Evolutionary conservation across 2,888 invertebrate species (phyloP), one percentile per base, ranked within the genome.

Genomic region (Epiblema foenella): DNA sequence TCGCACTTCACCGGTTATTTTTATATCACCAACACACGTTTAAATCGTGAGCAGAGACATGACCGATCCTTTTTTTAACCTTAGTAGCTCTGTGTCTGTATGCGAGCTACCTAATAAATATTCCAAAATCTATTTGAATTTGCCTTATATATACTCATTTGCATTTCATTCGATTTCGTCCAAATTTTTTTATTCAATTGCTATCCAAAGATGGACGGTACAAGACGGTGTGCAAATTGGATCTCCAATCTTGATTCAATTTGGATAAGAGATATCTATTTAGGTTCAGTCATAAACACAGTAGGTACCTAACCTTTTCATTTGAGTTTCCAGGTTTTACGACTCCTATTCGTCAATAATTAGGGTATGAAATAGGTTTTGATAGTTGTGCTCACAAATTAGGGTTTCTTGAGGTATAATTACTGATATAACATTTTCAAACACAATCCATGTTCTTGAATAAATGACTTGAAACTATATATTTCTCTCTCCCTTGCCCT

Each of bases 101-200:
- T n/a, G n/a, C n/a, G 57, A 63, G 42, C 20, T 65, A 58, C 68
- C 75, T 74, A 75, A 78, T 83, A 76, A 79, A 78, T 81, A 83
- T 81, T 81, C 81, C 58, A 62, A 72, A 70, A 76, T 77, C 73
- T 75, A 75, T 74, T 75, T 75, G 72, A 76, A 75, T 77, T 76
- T 75, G 1, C 24, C 70, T 71, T 73, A 69, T 67, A 69, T 64
- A 46, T 58, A 37, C 42, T 74, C 65, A 80, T 83, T 83, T 79
- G 78, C 77, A 82, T 80, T 77, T 79, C 72, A 79, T 81, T 78
- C 73, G 69, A 69, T 74, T 76, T 73, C 57, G 29, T 68, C 68
- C 58, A 49, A 73, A 75, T 76, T 77, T 75, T 78, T 77, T 75
- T 67, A 73, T 76, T 75, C 72, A 52, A 46, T 60, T 74, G 62